Conservation (phyloP, 37 sponge, comb jelly and placozoan species). For the Axinella damicornis region DNA sequence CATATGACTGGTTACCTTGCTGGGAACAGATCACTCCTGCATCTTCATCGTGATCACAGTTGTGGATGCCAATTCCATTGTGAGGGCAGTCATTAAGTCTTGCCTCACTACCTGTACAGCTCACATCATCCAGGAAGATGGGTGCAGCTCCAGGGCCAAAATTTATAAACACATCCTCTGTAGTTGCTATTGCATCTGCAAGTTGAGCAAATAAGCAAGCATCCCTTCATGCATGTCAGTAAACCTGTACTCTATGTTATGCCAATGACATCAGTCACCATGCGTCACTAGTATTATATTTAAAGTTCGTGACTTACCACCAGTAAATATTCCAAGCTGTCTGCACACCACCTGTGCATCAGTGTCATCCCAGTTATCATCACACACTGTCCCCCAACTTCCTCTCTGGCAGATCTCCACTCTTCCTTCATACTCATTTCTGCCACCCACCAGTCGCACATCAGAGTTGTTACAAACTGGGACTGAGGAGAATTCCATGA, state of each 20-base stretch:
- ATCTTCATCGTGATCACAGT: conserved; percentile 61
- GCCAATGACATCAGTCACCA: too few species aligned
- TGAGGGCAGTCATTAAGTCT: conserved; percentile 30
- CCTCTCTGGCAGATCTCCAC: conserved; percentile 35
- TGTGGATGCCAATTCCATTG: background rate
- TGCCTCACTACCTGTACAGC: conserved; percentile 41
- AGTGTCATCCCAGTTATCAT: background rate
- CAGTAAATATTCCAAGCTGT: too few species aligned
- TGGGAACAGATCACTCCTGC: conserved; percentile 44
- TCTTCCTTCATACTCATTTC: background rate
- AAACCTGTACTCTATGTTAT: too few species aligned
- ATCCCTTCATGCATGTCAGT: too few species aligned
- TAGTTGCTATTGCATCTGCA: too few species aligned
- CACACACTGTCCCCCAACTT: conserved; percentile 32
- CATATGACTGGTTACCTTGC: too few species aligned
- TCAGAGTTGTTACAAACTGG: conserved; percentile 32
- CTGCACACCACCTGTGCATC: background rate
- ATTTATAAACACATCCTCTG: too few species aligned
- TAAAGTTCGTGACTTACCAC: too few species aligned
- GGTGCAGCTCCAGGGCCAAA: conserved; percentile 49
- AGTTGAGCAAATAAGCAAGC: too few species aligned
- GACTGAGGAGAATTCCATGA: too few species aligned
- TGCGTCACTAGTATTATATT: too few species aligned
- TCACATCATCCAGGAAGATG: conserved; percentile 48
- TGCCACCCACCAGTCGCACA: conserved; percentile 18